A percentile compares a stretch with the other conserved stretches of the same genome.
Conservation (phyloP, 2,113 vertebrate species). For the Maccullochella peelii region DNA sequence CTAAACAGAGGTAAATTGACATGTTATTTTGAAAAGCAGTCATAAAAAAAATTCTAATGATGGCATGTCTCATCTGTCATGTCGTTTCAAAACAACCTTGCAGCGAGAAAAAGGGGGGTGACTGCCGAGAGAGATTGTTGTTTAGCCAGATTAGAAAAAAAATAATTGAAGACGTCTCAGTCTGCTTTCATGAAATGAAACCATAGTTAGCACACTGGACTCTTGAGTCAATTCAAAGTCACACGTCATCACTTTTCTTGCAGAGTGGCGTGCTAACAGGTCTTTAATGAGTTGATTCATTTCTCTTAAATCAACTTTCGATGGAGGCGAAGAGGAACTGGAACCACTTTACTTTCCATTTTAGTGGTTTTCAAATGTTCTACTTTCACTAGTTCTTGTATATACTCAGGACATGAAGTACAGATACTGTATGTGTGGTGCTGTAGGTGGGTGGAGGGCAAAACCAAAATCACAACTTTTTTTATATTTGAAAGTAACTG, state of each 20-base stretch:
- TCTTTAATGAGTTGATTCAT: not conserved
- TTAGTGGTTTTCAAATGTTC: slow-evolving; percentile 4
- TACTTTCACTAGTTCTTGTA: slow-evolving; percentile 8
- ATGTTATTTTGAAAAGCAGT: slow-evolving; percentile 13
- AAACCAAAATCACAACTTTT: not conserved
- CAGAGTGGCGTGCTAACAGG: not conserved
- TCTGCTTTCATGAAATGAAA: slow-evolving; percentile 37
- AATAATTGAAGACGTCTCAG: slow-evolving; percentile 25
- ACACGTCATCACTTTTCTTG: not conserved
- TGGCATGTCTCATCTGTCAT: slow-evolving; percentile 12
- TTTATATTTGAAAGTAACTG: not conserved
- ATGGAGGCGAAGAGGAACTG: not conserved
- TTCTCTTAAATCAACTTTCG: not conserved
- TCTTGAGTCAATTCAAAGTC: slow-evolving; percentile 27
- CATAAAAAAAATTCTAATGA: slow-evolving; percentile 20
- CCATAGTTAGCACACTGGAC: slow-evolving; percentile 18
- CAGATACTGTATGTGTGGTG: not conserved
- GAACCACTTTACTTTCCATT: not conserved
- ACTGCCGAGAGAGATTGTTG: not conserved
- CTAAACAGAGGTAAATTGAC: not conserved
- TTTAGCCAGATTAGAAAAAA: not conserved
- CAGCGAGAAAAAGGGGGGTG: not conserved
- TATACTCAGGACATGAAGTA: slow-evolving; percentile 8
- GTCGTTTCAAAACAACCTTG: not conserved
- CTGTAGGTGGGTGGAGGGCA: not conserved